Percentiles rank a stretch among this genome's conserved stretches.
Evolutionary conservation across 1,140 invertebrate species (phyloP).

Genomic region (Carcinoscorpius rotundicauda): DNA sequence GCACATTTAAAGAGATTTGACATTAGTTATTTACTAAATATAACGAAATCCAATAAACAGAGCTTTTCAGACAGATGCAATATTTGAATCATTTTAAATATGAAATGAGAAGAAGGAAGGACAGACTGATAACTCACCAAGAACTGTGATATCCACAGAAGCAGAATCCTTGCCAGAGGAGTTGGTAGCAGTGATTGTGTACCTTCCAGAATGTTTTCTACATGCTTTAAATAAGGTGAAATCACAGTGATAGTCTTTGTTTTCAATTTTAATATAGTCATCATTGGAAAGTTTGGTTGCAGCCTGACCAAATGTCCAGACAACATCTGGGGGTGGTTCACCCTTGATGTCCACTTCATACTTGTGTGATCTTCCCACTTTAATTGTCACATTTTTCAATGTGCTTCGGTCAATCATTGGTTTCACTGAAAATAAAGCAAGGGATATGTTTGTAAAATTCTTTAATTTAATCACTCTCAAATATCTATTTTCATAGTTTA

Average conservation of each 20-base stretch:
- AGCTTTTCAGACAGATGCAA: too few species aligned
- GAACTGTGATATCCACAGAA: conserved; percentile 77
- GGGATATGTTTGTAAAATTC: too few species aligned
- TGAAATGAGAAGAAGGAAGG: too few species aligned
- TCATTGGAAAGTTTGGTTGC: conserved; percentile 52
- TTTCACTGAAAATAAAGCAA: conserved; percentile 47
- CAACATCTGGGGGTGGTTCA: conserved; percentile 72
- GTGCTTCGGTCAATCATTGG: conserved; percentile 84
- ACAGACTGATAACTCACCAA: conserved; percentile 34
- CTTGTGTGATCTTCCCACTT: conserved; percentile 78
- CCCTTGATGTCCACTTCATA: conserved; percentile 83
- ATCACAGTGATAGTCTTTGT: conserved; percentile 81
- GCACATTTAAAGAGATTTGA: too few species aligned
- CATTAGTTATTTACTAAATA: too few species aligned
- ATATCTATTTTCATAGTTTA: too few species aligned
- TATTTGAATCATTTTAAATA: too few species aligned
- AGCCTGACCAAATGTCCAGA: conserved; percentile 63
- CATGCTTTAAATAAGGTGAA: conserved; percentile 64
- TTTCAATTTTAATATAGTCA: conserved; percentile 77
- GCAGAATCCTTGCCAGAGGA: conserved; percentile 75
- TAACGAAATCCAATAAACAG: too few species aligned
- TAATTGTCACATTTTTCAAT: conserved; percentile 71
- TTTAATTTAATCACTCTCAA: too few species aligned
- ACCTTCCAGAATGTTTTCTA: conserved; percentile 78
- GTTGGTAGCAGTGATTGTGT: conserved; percentile 80